Conservation (phyloP, 2,888 invertebrate species). For the Allygus modestus region DNA sequence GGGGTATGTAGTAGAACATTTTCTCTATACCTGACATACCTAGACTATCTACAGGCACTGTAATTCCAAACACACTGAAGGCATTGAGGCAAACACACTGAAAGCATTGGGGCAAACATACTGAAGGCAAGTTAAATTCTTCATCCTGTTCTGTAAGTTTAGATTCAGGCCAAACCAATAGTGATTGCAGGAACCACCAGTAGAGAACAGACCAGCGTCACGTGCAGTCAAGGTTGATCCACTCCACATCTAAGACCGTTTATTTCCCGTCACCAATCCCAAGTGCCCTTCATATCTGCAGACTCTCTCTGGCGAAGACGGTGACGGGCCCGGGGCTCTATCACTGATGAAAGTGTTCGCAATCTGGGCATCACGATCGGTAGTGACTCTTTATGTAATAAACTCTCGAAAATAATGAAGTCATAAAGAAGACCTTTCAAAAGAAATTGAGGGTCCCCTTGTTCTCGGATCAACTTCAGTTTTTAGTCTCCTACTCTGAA, state of each 20-base stretch:
- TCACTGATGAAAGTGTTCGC: conserved; percentile 23
- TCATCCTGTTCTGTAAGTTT: no score
- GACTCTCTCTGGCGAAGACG: conserved; percentile 27
- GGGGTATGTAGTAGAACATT: no score
- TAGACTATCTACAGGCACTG: no score
- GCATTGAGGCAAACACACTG: no score
- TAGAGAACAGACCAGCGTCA: not conserved
- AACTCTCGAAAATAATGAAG: conserved; percentile 27
- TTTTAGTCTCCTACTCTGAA: no score
- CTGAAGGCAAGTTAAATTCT: no score
- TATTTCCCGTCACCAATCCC: conserved; percentile 43
- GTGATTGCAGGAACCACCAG: not conserved
- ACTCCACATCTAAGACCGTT: conserved; percentile 18
- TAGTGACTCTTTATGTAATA: conserved; percentile 31
- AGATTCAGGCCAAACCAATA: not conserved
- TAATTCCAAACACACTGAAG: no score
- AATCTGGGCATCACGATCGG: conserved; percentile 26
- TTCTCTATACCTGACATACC: no score
- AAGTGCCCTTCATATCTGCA: conserved; percentile 11
- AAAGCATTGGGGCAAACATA: no score
- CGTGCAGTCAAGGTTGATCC: not conserved
- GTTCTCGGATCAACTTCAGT: not conserved
- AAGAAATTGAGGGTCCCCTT: not conserved
- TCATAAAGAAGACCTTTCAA: not conserved
- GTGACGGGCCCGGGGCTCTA: conserved; percentile 7